Base-by-base conservation (phyloP, 2,888 invertebrate genomes). In the Syritta pipiens region DNA sequence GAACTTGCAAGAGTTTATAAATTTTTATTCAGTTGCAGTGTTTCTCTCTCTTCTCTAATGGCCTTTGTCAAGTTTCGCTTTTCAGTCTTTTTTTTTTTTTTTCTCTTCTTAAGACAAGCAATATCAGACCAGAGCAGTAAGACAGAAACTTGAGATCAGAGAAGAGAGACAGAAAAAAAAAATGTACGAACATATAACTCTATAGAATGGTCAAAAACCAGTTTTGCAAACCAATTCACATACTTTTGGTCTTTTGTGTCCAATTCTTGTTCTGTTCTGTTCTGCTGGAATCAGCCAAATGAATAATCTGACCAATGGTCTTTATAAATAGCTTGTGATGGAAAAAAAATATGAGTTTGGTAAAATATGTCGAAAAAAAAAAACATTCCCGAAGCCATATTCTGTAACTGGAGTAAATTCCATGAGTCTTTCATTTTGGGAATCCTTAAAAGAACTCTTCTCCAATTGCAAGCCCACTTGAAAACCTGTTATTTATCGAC, bases 51-150 rank as follows among this genome's bases (percentile, higher is more conserved):
- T 67, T n/a, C 67, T 79, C 62, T 60, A 67, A 74, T 67, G 68
- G 60, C 30, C 49, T 74, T 60, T 74, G 68, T 68, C 62, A 74
- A 79, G 74, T 79, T 79, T 79, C 67, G 79, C 74, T 74, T 77
- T 77, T 63, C 28, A 28, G 19, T n/a, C 22, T 67, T 74, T 46
- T 17, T 42, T 26, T 42, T 32, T 30, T 17, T 49, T 1, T 0
- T 42, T 37, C 32, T 59, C 44, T 17, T 12, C 42, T 42, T 37
- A 28, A 7, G 20, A 40, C 28, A 35, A 12, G 44, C 48, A 57
- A 28, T 5, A 20, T 30, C 37, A 57, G 69, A 71, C 75, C 68
- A 32, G 57, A 74, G 55, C 68, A 60, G 55, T 62, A 48, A 59
- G 46, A 10, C n/a, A 57, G 79, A 68, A 79, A 79, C 67, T 24